Conservation (phyloP, 2,113 vertebrate species). For the Sinosuthora webbiana region DNA sequence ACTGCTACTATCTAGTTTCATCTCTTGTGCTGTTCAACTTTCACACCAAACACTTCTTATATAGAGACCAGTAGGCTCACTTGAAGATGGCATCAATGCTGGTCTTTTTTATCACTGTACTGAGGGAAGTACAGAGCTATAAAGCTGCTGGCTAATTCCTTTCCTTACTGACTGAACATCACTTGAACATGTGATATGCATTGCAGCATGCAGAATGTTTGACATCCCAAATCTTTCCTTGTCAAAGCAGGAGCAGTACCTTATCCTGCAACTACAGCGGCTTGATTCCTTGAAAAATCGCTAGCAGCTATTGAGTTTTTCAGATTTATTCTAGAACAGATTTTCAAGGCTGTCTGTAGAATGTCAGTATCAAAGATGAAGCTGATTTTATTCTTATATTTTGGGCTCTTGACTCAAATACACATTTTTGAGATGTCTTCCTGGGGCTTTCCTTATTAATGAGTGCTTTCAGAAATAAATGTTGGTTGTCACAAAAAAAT, state of each 20-base stretch:
- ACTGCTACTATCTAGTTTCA: not conserved
- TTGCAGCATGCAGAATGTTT: not conserved
- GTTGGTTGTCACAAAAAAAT: not conserved
- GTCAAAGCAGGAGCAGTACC: not conserved
- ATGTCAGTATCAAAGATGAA: not conserved
- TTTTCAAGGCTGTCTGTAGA: not conserved
- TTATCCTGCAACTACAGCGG: not conserved
- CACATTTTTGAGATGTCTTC: not conserved
- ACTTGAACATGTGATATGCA: not conserved
- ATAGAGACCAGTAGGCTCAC: not conserved
- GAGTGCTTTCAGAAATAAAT: constrained; percentile 13
- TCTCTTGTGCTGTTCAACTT: not conserved
- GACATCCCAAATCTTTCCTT: not conserved
- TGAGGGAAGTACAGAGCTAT: not conserved
- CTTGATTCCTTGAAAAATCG: not conserved
- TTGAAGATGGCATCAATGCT: not conserved
- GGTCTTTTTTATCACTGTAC: not conserved
- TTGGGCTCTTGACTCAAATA: not conserved
- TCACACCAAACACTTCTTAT: not conserved
- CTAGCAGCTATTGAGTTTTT: not conserved
- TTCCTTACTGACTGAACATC: not conserved
- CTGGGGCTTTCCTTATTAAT: not conserved
- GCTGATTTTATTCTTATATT: not conserved
- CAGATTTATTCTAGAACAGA: not conserved
- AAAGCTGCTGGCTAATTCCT: not conserved